These are phyloP conservation scores for Acanthococcus lagerstroemiae DNA, from an alignment of 2,888 invertebrate species.

Conservation along the genomic window DNA sequence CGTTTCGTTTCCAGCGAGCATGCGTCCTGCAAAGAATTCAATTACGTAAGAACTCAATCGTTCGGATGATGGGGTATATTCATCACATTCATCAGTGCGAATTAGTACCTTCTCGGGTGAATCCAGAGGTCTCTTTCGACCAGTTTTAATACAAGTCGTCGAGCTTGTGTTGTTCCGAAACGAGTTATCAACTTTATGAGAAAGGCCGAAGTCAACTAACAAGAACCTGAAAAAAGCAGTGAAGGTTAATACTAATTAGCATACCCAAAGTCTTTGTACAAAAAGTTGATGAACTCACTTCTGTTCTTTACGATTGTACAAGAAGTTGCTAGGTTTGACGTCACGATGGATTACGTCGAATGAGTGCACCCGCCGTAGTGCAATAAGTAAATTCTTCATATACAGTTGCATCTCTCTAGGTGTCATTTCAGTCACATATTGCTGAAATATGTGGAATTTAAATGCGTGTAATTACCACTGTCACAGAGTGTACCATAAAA, in stretches of 20 bases:
- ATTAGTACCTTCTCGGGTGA: slow-evolving; percentile 15
- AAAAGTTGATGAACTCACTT: slow-evolving; percentile 43
- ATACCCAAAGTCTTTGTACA: too few species aligned
- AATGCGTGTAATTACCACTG: background rate
- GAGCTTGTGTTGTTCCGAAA: background rate
- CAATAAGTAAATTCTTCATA: slow-evolving; percentile 67
- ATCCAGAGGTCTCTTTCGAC: slow-evolving; percentile 17
- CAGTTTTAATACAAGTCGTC: background rate
- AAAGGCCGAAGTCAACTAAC: slow-evolving; percentile 81
- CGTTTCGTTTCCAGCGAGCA: slow-evolving; percentile 28
- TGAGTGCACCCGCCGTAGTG: slow-evolving; percentile 68
- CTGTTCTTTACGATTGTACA: slow-evolving; percentile 62
- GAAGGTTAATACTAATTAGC: too few species aligned
- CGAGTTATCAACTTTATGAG: slow-evolving; percentile 50
- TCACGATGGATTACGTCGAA: slow-evolving; percentile 81
- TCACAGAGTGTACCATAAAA: background rate
- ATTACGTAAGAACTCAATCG: too few species aligned
- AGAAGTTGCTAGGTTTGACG: slow-evolving; percentile 83
- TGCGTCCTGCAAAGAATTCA: slow-evolving; percentile 12
- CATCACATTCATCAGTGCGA: too few species aligned
- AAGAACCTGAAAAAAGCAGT: too few species aligned
- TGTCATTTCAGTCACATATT: slow-evolving; percentile 62
- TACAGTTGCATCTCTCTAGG: slow-evolving; percentile 61
- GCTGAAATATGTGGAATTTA: slow-evolving; percentile 46
- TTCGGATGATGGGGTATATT: background rate